Percentiles rank a stretch among this genome's conserved stretches.
phyloP scores from a whole-genome alignment of 2,797 vertebrate species.

The Macropus fuliginosus region DNA sequence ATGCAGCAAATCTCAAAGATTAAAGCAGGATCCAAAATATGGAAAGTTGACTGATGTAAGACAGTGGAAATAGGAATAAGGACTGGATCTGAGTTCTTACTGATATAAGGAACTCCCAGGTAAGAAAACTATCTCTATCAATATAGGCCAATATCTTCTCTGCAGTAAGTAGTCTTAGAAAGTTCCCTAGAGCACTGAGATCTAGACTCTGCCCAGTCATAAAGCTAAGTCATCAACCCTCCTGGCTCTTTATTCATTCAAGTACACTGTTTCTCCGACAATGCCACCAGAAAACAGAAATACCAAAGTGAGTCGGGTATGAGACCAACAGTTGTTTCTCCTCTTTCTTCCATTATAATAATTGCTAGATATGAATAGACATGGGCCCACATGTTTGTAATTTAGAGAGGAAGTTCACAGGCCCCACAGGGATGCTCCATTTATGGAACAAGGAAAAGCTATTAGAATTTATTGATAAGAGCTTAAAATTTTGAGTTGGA shows the following conservation, averaged over 20 bases:
- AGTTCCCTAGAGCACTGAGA: not conserved
- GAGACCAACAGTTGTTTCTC: not conserved
- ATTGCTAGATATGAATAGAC: not conserved
- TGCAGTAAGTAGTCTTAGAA: not conserved
- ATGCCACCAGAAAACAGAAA: not conserved
- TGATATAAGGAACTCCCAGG: not conserved
- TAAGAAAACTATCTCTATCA: not conserved
- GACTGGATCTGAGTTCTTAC: not conserved
- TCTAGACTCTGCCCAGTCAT: not conserved
- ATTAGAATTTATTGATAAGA: not conserved
- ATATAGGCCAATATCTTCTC: not conserved
- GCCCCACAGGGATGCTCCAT: not conserved
- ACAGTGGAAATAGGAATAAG: not conserved
- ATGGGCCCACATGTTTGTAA: not conserved
- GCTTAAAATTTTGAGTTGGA: not conserved
- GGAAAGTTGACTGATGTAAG: not conserved
- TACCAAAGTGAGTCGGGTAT: not conserved
- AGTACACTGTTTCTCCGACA: not conserved
- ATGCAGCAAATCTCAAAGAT: not conserved
- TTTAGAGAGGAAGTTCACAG: not conserved
- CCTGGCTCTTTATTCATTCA: not conserved
- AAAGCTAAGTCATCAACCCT: not conserved
- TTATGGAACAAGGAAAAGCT: not conserved
- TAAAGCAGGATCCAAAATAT: conserved; percentile 10
- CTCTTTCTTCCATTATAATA: not conserved